Base-by-base conservation (phyloP, 2,888 invertebrate species). In the Aquatica leii region DNA sequence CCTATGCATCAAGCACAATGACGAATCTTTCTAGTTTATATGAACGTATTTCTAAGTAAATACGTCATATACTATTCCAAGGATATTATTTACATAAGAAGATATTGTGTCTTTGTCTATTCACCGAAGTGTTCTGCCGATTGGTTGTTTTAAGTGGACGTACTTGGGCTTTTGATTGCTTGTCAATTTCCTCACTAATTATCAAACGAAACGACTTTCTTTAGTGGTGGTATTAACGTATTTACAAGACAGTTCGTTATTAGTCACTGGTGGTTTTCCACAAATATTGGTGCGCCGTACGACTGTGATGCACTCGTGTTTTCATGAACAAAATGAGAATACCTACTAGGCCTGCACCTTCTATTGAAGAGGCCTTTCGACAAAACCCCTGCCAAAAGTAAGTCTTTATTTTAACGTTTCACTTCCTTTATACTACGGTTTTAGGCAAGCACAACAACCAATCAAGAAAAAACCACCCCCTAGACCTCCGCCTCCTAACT, bases 381-480 rank as follows among this genome's bases (percentile, higher is more conserved):
- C 56, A 52, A 55, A 37, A 62, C 6, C 18, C 60, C 54, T 46
- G 43, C 59, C 15, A 59, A 49, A 58, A 41, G 65, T 65, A 61
- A 49, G 24, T 41, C 11, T 3, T 17, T 43, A 6, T 49, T 4
- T 54, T 9, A 20, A 24, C 11, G 11, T 24, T 51, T 59, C n/a
- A 37, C 8, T 24, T 17, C 8, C 8, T 2, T 15, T 5, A 31
- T 14, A 20, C 41, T 31, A 8, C 12, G 14, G 35, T 59, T 34
- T 35, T 56, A 62, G 62, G 52, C 34, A 41, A 41, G 49, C 21
- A 15, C 49, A 18, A 46, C 70, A 70, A 48, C 74, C 74, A 68
- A 72, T 56, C 15, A 90, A 88, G 78, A 90, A 88, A 75, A 88
- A 88, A 76, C 89, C 90, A 31, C 90, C 90, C 2, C 90, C 90